Evolutionary conservation across 2,888 invertebrate species (phyloP).

Genomic region (Rhynchonema sp.): DNA sequence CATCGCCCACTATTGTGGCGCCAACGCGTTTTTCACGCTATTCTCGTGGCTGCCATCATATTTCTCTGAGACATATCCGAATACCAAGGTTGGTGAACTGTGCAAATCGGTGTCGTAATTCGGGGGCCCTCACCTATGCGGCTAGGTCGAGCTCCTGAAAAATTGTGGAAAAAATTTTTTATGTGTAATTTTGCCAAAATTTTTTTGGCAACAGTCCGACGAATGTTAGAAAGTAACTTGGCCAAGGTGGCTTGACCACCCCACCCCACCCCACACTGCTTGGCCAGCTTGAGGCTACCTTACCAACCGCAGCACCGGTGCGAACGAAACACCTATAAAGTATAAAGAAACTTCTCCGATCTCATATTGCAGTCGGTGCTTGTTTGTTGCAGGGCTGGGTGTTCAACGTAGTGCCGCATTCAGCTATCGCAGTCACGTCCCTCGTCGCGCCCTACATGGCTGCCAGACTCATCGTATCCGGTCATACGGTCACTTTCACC

Average conservation of each 20-base stretch:
- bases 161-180: too few relatives aligned
- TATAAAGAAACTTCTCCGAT: too few relatives aligned
- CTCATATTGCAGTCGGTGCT: too few relatives aligned
- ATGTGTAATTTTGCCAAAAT: too few relatives aligned
- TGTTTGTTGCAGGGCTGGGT: constrained; percentile 48
- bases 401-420: constrained; percentile 51
- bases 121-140: background rate
- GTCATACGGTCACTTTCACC: constrained; percentile 33
- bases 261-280: too few relatives aligned
- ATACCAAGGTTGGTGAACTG: constrained; percentile 34
- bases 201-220: too few relatives aligned
- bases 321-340: too few relatives aligned
- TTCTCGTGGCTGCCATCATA: constrained; percentile 54
- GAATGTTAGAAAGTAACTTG: too few relatives aligned
- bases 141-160: too few relatives aligned
- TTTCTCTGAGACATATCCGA: constrained; percentile 49
- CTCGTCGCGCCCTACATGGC: constrained; percentile 45
- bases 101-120: background rate
- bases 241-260: too few relatives aligned
- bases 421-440: constrained; percentile 44
- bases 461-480: constrained; percentile 38
- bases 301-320: too few relatives aligned
- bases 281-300: too few relatives aligned
- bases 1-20: constrained; percentile 49
- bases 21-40: constrained; percentile 50